Conservation (phyloP, 2,113 vertebrate genomes). For the Otolemur garnettii region DNA sequence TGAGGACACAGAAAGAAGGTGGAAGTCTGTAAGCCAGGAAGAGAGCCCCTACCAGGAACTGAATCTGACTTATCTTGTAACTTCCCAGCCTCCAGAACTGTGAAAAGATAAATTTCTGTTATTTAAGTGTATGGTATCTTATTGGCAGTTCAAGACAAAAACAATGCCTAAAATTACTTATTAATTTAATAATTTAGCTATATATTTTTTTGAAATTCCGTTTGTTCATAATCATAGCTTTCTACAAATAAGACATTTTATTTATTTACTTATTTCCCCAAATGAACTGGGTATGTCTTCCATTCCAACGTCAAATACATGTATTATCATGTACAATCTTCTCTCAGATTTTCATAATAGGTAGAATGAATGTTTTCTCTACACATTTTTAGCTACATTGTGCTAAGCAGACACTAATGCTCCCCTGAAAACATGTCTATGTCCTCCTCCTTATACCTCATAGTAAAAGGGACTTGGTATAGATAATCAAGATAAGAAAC, state of each 20-base stretch:
- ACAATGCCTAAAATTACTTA: neutral
- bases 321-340: neutral
- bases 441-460: neutral
- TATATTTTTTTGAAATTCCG: neutral
- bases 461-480: neutral
- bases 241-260: neutral
- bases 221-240: neutral
- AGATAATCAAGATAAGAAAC: neutral
- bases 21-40: neutral
- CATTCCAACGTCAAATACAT: neutral
- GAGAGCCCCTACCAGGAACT: neutral
- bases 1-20: neutral
- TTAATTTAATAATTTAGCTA: neutral
- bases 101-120: neutral
- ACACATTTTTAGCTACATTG: neutral
- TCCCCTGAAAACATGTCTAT: neutral
- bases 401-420: neutral
- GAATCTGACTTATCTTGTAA: neutral
- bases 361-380: neutral
- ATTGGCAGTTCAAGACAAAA: neutral
- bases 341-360: neutral
- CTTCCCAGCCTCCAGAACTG: neutral
- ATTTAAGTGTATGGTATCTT: neutral
- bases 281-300: neutral
- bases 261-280: neutral